Conservation (phyloP, 2,888 invertebrate genomes). For the Lumbricus terrestris region DNA sequence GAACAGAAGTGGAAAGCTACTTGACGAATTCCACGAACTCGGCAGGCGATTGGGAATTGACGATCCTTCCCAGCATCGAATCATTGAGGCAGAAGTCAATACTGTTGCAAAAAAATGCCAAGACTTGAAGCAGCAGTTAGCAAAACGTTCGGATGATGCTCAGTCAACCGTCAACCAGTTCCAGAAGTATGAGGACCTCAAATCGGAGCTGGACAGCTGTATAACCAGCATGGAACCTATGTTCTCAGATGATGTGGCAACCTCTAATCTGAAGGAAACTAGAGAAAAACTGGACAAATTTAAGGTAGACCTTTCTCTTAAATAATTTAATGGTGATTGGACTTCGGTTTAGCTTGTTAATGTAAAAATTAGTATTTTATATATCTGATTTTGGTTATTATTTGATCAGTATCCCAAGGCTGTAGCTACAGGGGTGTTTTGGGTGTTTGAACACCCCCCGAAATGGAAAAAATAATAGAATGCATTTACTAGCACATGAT, state of each 20-base stretch:
- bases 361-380: background rate
- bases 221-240: constrained; percentile 46
- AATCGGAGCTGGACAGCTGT: constrained; percentile 44
- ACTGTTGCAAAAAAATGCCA: constrained; percentile 35
- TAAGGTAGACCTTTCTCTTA: constrained; percentile 44
- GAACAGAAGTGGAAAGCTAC: constrained; percentile 47
- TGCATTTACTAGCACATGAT: too few relatives aligned
- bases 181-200: constrained; percentile 51
- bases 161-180: constrained; percentile 44
- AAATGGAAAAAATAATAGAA: too few relatives aligned
- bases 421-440: too few relatives aligned
- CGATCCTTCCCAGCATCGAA: constrained; percentile 44
- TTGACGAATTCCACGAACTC: constrained; percentile 75
- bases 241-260: constrained; percentile 45
- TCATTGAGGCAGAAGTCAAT: constrained; percentile 45
- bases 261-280: constrained; percentile 46
- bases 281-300: constrained; percentile 51
- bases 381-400: background rate
- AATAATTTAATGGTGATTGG: background rate
- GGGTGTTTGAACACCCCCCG: too few relatives aligned
- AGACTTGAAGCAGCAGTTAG: background rate
- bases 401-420: too few relatives aligned
- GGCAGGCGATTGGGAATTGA: constrained; percentile 64
- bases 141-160: constrained; percentile 40
- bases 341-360: background rate